Base-by-base conservation (phyloP, 53 echinoderm and acorn worm species). In the Paracentrotus lividus region DNA sequence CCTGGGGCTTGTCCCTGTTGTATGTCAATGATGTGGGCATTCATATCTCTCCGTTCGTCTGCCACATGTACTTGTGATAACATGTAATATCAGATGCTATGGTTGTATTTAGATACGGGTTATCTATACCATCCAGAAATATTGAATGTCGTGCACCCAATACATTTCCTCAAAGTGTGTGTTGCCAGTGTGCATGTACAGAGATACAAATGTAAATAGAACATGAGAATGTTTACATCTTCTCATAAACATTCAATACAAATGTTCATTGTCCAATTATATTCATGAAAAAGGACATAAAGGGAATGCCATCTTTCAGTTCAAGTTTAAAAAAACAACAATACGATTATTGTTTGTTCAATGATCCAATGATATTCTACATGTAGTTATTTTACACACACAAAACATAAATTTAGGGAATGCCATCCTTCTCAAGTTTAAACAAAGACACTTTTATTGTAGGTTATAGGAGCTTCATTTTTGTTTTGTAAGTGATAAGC, bases 51-150 rank as follows among this genome's bases (percentile, higher is more conserved):
- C 2, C 16, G 4, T 16, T 69, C 38, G 69, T 69, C 69, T 69
- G 38, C 78, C 47, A 45, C 45, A 78, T 78, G 78, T 2, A 78
- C 78, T 78, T 78, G 78, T 24, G 78, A 78, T 78, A 78, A 78
- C 44, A 13, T 45, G 44, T 45, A 10, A 44, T 78, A 78, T 78
- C 78, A 78, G 78, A 78, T 45, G 78, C 78, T n/a, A 26, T 44
- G 44, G 45, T 44, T 43, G 78, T 69, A 69, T 78, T 78, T 78
- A 8, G 78, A 78, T 78, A 43, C 78, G n/a, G 8, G 78, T 45
- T 78, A 78, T 78, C 78, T 45, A 78, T 78, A 23, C 45, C 16
- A 78, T 24, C 45, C 78, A 24, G 78, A 45, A 45, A 78, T 78
- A 78, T 78, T 45, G 78, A 45, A 78, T 78, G 43, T 78, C 78